Evolutionary conservation across 1,140 invertebrate genomes (phyloP), one percentile per base, ranked within the genome.

Genomic region (Nasonia vitripennis): DNA sequence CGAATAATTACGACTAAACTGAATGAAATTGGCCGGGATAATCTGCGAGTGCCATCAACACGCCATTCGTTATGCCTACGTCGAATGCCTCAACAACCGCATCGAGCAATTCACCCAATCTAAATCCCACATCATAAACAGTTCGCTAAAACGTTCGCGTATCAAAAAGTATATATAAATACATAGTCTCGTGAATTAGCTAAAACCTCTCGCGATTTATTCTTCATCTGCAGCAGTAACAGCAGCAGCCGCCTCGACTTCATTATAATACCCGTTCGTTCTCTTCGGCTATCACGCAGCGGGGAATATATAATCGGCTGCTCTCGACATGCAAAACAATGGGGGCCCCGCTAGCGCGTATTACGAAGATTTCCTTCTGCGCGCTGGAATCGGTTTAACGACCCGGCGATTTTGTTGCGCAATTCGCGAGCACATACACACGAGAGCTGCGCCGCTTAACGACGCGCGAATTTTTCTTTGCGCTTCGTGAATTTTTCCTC

Each of bases 401-500:
- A 87, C 86, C 81, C 12, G 71, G 48, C 67, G 20, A 75, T 86
- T 86, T 87, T 12, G 81, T 88, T 88, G 83, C 86, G 85, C 84
- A 89, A 89, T 84, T 86, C 23, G 55, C 68, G 27, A 23, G 78
- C 12, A 20, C 78, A 34, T 45, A 41, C 86, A 85, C 81, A 83
- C 14, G 14, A 2, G 12, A 5, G 14, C 20, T 71, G n/a, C 31
- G 41, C 55, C 27, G 87, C 37, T 87, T 73, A 81, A 85, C 86
- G 73, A 87, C 80, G 88, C 87, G 83, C 84, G 75, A 85, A 87
- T 86, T 87, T 88, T 87, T 85, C 86, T 88, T 87, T 77, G 84
- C 86, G 88, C 86, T 87, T 83, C 71, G 86, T 80, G 78, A 87
- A 88, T 87, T 88, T 87, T 80, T 71, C 37, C 77, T 27, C 27